These are phyloP conservation scores for Rhabdomys dilectus DNA, from an alignment of 2,113 vertebrate genomes.

Conservation along the genomic window DNA sequence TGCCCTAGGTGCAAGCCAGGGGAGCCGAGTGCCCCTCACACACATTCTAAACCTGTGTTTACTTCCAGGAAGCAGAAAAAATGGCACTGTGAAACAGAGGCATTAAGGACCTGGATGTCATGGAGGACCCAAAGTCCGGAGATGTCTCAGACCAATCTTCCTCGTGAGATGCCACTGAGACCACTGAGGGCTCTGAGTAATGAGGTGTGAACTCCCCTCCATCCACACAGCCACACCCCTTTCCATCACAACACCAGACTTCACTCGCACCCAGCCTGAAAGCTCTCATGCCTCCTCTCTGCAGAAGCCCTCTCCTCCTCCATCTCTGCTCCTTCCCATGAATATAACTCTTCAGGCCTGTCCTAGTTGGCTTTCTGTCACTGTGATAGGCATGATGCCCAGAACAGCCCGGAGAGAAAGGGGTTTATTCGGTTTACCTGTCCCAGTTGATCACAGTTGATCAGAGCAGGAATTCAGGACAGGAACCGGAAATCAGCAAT, in stretches of 20 bases:
- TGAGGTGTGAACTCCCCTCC: background rate
- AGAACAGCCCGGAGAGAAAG: background rate
- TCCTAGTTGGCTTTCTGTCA: background rate
- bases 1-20: background rate
- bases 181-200: background rate
- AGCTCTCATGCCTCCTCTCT: too few relatives aligned
- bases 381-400: background rate
- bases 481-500: background rate
- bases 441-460: background rate
- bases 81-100: accelerated
- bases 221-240: background rate
- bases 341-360: background rate
- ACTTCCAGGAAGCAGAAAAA: background rate
- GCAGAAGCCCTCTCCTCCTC: too few relatives aligned
- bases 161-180: background rate
- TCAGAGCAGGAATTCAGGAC: background rate
- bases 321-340: background rate
- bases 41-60: background rate
- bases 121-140: background rate
- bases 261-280: accelerated
- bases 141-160: background rate
- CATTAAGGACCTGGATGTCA: background rate
- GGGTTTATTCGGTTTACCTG: background rate
- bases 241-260: background rate
- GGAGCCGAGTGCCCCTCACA: background rate